Evolutionary conservation across 2,113 vertebrate genomes (phyloP), one percentile per base, ranked within the genome.

Genomic region (Caretta caretta): DNA sequence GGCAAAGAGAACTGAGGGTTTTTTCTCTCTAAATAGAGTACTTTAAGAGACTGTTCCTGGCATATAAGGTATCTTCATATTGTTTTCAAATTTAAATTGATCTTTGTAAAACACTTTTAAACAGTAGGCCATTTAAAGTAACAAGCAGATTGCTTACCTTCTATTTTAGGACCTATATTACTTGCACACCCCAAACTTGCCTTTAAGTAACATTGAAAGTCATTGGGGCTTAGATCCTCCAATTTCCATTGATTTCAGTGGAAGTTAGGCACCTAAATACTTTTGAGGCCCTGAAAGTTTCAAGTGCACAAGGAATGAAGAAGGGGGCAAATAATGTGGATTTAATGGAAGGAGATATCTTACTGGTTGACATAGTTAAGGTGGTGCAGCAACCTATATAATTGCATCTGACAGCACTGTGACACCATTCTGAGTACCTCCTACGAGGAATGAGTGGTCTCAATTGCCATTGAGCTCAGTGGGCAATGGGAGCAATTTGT

Each of bases 41-140:
- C 79, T 97, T 95, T 42, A 76, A 25, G n/a, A 24, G 72, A 4
- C 53, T 88, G 3, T 90, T 69, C 38, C 62, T 84, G 80, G 5
- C 9, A 10, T 62, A 57, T 62, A 57, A 83, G 13, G 31, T 51
- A 17, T 8, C 5, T 94, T 93, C 92, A 29, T 9, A 72, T 20
- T 38, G n/a, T 84, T 96, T 92, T 85, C 84, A 48, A 22, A 19
- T 94, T 95, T 65, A 72, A 59, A 89, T 76, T 93, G n/a, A 49
- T 51, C 6, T 19, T 38, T 87, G 51, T 13, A 90, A 94, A 92
- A 79, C 69, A n/a, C 38, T 53, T 31, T 13, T 72, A 38, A 72
- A 19, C 69, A 72, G 10, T 72, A 9, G 38, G n/a, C n/a, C 9
- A 14, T 72, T 72, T 72, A 72, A 75, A 75, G 72, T 42, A 42